Evolutionary conservation across 1,140 invertebrate genomes (phyloP).

Genomic region (Calephelis virginiensis): DNA sequence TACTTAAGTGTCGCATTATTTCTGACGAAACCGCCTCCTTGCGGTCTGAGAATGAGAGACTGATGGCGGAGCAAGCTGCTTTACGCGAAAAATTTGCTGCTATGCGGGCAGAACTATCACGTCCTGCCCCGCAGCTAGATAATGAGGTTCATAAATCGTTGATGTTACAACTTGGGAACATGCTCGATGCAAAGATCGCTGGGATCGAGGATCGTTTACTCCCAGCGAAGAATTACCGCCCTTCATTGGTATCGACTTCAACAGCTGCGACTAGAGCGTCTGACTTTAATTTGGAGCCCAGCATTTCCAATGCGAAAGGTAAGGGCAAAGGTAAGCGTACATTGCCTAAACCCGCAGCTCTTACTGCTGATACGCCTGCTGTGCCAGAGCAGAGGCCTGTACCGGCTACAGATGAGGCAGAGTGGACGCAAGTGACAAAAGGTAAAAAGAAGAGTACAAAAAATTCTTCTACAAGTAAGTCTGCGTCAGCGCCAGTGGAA

Average conservation of each 20-base stretch:
- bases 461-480: no score
- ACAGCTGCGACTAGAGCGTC: neutral
- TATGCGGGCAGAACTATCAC: neutral
- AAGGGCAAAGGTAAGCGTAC: neutral
- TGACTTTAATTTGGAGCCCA: neutral
- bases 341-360: neutral
- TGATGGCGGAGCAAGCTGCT: conserved; percentile 6
- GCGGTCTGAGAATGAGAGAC: conserved; percentile 18
- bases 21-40: conserved; percentile 17
- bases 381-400: no score
- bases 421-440: no score
- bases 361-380: neutral
- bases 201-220: neutral
- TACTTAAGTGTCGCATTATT: neutral
- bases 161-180: conserved; percentile 1
- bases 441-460: neutral
- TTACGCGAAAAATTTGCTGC: conserved; percentile 12
- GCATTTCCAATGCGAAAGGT: neutral
- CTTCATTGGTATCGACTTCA: neutral
- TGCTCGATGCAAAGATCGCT: neutral
- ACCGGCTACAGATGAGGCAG: no score
- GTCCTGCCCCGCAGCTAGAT: neutral
- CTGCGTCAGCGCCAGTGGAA: no score
- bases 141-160: neutral
- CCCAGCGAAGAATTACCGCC: neutral